Percentiles rank a stretch among this genome's conserved stretches.
phyloP scores from a whole-genome alignment of 2,888 invertebrate species.

The Dusona sp. region DNA sequence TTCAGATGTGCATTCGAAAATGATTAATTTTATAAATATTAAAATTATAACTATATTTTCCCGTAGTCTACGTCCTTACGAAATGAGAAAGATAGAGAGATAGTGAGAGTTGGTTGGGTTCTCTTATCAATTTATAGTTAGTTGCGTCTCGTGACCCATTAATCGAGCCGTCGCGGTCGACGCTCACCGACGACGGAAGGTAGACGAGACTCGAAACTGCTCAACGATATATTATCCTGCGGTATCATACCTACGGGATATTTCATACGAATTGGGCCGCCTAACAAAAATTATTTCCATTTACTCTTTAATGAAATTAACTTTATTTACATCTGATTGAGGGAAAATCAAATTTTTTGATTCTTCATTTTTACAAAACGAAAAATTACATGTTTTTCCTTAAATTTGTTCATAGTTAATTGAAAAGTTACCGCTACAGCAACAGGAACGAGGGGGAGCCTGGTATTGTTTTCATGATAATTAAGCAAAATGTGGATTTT shows the following conservation, averaged over 20 bases:
- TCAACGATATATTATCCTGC: conserved; percentile 41
- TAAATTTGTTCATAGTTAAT: too few relatives aligned
- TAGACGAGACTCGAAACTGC: conserved; percentile 65
- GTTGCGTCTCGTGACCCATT: conserved; percentile 80
- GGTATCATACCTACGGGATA: background rate
- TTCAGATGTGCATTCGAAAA: too few relatives aligned
- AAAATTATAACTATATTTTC: conserved; percentile 12
- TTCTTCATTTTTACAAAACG: too few relatives aligned
- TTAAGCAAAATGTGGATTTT: too few relatives aligned
- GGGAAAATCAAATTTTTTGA: too few relatives aligned
- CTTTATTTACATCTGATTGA: too few relatives aligned
- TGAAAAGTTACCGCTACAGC: too few relatives aligned
- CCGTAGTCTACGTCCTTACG: conserved; percentile 8
- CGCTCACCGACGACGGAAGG: conserved; percentile 57
- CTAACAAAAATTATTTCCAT: background rate
- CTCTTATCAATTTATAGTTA: conserved; percentile 80
- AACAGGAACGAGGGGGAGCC: too few relatives aligned
- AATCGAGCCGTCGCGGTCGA: conserved; percentile 77
- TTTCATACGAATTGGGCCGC: conserved; percentile 8
- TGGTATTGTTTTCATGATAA: too few relatives aligned
- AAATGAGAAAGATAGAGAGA: conserved; percentile 6
- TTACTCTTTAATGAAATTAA: too few relatives aligned
- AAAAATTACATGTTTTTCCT: too few relatives aligned
- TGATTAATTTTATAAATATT: too few relatives aligned
- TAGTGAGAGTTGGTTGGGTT: conserved; percentile 56